These are phyloP conservation scores for Dicentrarchus labrax DNA, from an alignment of 2,113 vertebrate species.

Conservation along the genomic window DNA sequence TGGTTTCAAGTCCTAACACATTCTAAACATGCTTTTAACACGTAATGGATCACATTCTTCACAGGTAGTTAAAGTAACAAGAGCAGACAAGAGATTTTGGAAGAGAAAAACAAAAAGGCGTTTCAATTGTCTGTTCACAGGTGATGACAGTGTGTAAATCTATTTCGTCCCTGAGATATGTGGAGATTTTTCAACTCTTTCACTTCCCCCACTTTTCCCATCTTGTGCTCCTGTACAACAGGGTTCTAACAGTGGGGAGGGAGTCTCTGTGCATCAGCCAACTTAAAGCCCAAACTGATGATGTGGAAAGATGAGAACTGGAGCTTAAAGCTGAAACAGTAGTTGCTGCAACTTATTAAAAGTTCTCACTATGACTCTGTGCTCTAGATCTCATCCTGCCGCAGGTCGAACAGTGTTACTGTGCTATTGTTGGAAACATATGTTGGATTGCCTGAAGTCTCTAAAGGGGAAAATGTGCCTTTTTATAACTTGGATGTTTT, in stretches of 20 bases:
- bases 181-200: slow-evolving; percentile 20
- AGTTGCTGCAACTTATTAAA: neutral
- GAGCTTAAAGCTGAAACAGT: neutral
- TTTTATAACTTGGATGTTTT: no score
- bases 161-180: slow-evolving; percentile 75
- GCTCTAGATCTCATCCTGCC: neutral
- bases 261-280: neutral
- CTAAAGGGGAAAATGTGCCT: no score
- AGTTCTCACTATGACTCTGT: neutral
- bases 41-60: slow-evolving; percentile 97
- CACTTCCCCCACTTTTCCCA: slow-evolving; percentile 25
- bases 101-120: slow-evolving; percentile 66
- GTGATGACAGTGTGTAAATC: slow-evolving; percentile 33
- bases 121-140: slow-evolving; percentile 57
- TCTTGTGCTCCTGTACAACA: slow-evolving; percentile 49
- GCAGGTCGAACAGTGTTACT: slow-evolving; percentile 1
- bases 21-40: slow-evolving; percentile 98
- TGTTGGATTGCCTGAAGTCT: neutral
- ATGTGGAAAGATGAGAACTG: neutral
- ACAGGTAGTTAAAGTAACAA: slow-evolving; percentile 97
- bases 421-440: neutral
- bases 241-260: neutral
- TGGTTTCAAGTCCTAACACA: slow-evolving; percentile 96
- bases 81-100: slow-evolving; percentile 85
- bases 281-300: neutral